Evolutionary conservation across 2,888 invertebrate species (phyloP).

Genomic region (Yponomeuta evonymella): DNA sequence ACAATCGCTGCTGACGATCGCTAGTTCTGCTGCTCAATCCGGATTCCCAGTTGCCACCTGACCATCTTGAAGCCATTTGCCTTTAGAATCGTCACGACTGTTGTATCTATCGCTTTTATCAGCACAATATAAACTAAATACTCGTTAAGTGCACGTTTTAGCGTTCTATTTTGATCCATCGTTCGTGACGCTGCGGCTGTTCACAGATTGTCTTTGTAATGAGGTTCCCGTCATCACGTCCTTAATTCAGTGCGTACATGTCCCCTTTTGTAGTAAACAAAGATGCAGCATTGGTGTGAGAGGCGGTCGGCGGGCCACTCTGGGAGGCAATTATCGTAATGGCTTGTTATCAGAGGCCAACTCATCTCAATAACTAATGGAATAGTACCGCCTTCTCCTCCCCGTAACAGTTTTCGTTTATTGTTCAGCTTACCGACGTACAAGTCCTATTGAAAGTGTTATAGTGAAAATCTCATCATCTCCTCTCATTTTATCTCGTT

Average conservation of each 20-base stretch:
- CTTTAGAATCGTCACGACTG: background rate
- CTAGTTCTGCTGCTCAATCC: slow-evolving; percentile 2
- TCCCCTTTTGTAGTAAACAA: slow-evolving; percentile 20
- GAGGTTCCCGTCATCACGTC: slow-evolving; percentile 13
- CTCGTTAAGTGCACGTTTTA: slow-evolving; percentile 7
- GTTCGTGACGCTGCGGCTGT: slow-evolving; percentile 4
- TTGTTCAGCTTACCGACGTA: no score
- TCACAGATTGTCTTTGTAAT: slow-evolving; percentile 9
- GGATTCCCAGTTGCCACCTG: slow-evolving; percentile 9
- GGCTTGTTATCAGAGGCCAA: slow-evolving; percentile 56
- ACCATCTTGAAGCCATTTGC: background rate
- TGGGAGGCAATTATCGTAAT: slow-evolving; percentile 56
- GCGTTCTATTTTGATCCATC: slow-evolving; percentile 2
- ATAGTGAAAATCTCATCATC: no score
- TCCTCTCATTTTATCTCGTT: no score
- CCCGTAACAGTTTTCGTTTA: background rate
- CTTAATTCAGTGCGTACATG: slow-evolving; percentile 14
- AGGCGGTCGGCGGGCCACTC: slow-evolving; percentile 38
- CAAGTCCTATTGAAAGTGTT: no score
- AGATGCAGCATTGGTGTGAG: slow-evolving; percentile 32
- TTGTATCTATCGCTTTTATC: slow-evolving; percentile 3
- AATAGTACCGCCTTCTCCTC: slow-evolving; percentile 40
- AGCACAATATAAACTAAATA: slow-evolving; percentile 4
- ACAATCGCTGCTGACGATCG: slow-evolving; percentile 28
- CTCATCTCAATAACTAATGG: slow-evolving; percentile 52